Percentiles rank a stretch among this genome's conserved stretches.
Conservation (phyloP, 1,140 invertebrate species). For the Pachypsylla venusta region DNA sequence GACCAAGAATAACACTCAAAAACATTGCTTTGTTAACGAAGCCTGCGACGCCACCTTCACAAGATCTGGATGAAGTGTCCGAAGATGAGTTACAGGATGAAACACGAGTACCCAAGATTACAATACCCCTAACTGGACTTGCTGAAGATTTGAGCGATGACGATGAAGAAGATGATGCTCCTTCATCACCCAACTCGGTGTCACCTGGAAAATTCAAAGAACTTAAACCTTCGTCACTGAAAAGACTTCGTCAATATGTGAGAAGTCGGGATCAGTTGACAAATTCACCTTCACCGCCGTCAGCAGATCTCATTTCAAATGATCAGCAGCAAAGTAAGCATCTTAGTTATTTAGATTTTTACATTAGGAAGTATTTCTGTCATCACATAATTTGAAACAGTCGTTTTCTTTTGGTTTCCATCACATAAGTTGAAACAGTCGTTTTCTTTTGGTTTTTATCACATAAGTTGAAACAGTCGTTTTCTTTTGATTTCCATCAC, state of each 20-base stretch:
- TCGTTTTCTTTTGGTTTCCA: too few relatives aligned
- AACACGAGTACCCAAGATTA: not conserved
- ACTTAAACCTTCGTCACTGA: constrained; percentile 32
- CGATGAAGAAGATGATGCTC: constrained; percentile 31
- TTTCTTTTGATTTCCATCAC: too few relatives aligned
- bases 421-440: too few relatives aligned
- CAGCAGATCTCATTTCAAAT: not conserved
- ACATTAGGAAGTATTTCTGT: not conserved
- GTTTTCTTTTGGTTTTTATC: too few relatives aligned
- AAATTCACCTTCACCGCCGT: not conserved
- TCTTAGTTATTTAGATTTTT: not conserved
- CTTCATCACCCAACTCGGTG: constrained; percentile 26
- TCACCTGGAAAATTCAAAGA: constrained; percentile 38
- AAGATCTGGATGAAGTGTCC: not conserved
- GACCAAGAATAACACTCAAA: not conserved
- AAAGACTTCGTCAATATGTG: constrained; percentile 9
- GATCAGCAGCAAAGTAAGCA: constrained; percentile 1
- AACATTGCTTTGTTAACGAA: constrained; percentile 1
- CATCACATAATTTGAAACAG: too few relatives aligned
- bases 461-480: too few relatives aligned
- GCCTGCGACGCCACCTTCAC: not conserved
- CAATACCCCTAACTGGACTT: not conserved
- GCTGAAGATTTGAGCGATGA: constrained; percentile 23
- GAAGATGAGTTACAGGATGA: not conserved
- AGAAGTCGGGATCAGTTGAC: constrained; percentile 10